Evolutionary conservation across 2,113 vertebrate genomes (phyloP).

Genomic region (Pseudorectes ferrugineus): DNA sequence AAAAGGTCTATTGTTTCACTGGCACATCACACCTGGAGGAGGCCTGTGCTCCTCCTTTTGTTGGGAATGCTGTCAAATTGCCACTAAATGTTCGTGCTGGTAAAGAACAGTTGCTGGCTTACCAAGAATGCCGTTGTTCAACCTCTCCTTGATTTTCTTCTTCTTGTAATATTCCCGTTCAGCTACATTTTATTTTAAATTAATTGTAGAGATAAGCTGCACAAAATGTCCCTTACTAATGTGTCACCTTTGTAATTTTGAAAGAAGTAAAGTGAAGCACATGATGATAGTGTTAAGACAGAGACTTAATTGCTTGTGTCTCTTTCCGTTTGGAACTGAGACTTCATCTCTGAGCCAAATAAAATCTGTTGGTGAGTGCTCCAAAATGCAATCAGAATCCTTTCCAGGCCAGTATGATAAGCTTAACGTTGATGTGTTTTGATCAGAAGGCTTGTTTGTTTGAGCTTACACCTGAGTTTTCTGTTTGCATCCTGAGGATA

Average conservation of each 20-base stretch:
- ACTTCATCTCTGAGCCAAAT: not conserved
- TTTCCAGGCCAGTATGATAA: not conserved
- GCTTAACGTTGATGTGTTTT: not conserved
- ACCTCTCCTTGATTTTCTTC: not conserved
- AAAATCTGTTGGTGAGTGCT: not conserved
- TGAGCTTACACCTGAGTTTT: not conserved
- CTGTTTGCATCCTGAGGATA: not conserved
- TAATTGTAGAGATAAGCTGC: not conserved
- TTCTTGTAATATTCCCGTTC: not conserved
- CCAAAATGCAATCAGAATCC: not conserved
- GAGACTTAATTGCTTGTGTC: not conserved
- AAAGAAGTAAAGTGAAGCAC: not conserved
- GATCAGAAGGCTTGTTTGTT: not conserved
- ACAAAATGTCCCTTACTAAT: not conserved
- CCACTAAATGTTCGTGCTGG: not conserved
- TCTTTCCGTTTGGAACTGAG: not conserved
- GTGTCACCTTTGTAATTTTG: not conserved
- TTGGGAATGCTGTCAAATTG: not conserved
- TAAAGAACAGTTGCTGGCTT: not conserved
- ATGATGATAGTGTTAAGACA: not conserved
- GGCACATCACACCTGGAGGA: not conserved
- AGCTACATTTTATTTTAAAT: not conserved
- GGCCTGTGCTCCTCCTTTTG: not conserved
- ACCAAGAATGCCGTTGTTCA: not conserved
- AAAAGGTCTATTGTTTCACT: not conserved